Evolutionary conservation across 2,888 invertebrate genomes (phyloP), one percentile per base, ranked within the genome.

Genomic region (Onthophagus sagittarius): DNA sequence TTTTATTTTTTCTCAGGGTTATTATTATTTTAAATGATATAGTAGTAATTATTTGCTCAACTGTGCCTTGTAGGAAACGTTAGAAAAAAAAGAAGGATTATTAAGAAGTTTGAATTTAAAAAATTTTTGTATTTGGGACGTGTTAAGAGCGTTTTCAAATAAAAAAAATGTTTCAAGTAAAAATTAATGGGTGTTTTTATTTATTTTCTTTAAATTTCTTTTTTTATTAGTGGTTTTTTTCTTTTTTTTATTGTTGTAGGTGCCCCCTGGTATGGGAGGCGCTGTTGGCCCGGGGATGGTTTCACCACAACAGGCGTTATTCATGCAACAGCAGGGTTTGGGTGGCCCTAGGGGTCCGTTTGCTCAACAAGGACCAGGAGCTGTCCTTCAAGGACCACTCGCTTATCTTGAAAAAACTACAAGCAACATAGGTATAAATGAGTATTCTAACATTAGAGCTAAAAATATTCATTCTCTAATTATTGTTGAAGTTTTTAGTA

Each of bases 361-460:
- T 81, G 81, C 83, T 53, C 89, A 89, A 80, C 86, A 85, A 78
- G 84, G 84, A 71, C 87, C 87, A 0, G 84, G 83, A 69, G 85
- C 87, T 76, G 88, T 92, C 1, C 87, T 94, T 72, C 94, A 94
- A 78, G 95, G 95, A 5, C 96, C 95, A 0, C 87, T 96, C 76
- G 95, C 95, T 0, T 95, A 92, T 82, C 87, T 96, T 76, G 95
- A 96, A 87, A 95, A 95, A 88, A 95, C 95, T 77, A 94, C 95
- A 81, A 94, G 94, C 86, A 95, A 94, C 86, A 95, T 96, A 89
- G 95, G 90, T 90, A 67, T 23, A 15, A 23, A 14, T n/a, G n/a
- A n/a, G n/a, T n/a, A n/a, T n/a, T n/a, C n/a, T n/a, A n/a, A n/a
- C n/a, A n/a, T n/a, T n/a, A n/a, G n/a, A n/a, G n/a, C n/a, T n/a